Percentiles rank a stretch among this genome's conserved stretches.
These are phyloP conservation scores for Rhingia campestris DNA, from an alignment of 2,888 invertebrate genomes.

Conservation along the genomic window DNA sequence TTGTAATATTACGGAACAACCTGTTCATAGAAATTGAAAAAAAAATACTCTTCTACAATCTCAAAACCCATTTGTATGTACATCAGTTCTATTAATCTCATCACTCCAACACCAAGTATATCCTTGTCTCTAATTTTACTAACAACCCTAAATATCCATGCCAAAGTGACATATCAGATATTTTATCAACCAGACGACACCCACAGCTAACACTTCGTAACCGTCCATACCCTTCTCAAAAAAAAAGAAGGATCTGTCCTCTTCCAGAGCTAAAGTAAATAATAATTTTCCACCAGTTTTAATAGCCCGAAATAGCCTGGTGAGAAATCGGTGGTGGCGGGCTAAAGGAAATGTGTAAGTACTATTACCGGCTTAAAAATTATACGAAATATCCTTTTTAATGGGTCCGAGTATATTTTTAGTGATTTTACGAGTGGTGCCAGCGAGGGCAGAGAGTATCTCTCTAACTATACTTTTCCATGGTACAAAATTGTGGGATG, in stretches of 20 bases:
- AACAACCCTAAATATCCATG: background rate
- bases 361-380: conserved; percentile 58
- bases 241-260: background rate
- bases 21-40: too few species aligned
- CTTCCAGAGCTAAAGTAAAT: conserved; percentile 11
- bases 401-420: conserved; percentile 62
- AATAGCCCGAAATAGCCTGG: conserved; percentile 12
- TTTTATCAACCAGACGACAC: conserved; percentile 15
- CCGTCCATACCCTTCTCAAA: background rate
- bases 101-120: background rate
- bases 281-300: conserved; percentile 28
- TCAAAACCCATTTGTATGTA: background rate
- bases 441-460: conserved; percentile 18
- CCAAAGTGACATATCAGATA: conserved; percentile 1
- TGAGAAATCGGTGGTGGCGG: background rate
- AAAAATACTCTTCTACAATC: background rate
- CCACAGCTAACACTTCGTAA: conserved; percentile 21
- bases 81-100: background rate
- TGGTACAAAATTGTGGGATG: conserved; percentile 11
- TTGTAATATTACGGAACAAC: too few species aligned
- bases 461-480: conserved; percentile 11
- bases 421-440: conserved; percentile 47
- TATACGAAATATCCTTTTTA: conserved; percentile 59
- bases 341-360: conserved; percentile 34
- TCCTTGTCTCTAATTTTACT: conserved; percentile 3